Percentiles rank a stretch among this genome's conserved stretches.
Conservation (phyloP, 2,797 vertebrate species). For the Sebastes itinus region DNA sequence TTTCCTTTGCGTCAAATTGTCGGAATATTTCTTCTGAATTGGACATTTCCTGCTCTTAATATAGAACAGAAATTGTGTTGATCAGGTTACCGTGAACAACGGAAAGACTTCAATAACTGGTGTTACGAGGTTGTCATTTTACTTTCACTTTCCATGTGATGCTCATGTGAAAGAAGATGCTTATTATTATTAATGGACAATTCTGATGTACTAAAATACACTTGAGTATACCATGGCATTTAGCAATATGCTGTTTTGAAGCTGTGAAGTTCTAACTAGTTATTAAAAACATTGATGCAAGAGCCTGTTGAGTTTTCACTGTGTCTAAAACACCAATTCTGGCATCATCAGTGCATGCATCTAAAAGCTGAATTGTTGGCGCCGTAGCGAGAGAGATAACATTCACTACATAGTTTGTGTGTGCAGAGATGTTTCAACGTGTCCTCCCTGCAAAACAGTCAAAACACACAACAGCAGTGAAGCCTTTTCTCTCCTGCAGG, state of each 20-base stretch:
- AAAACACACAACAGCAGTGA: neutral
- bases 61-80: neutral
- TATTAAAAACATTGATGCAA: slow-evolving; percentile 39
- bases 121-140: neutral
- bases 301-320: neutral
- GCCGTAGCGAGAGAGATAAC: neutral
- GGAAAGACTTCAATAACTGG: neutral
- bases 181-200: neutral
- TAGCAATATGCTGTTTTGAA: slow-evolving; percentile 5
- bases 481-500: neutral
- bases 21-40: neutral
- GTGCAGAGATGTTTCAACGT: neutral
- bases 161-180: neutral
- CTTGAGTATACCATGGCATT: neutral
- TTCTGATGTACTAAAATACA: neutral
- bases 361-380: neutral
- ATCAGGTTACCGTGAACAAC: neutral
- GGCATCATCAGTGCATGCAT: neutral
- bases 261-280: slow-evolving; percentile 25
- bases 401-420: neutral
- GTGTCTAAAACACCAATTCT: neutral
- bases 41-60: slow-evolving; percentile 1
- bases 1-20: neutral
- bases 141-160: neutral
- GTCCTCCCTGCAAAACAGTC: neutral